A percentile compares a stretch with the other conserved stretches of the same genome.
Conservation (phyloP, 2,888 invertebrate genomes). For the Watsonalla binaria region DNA sequence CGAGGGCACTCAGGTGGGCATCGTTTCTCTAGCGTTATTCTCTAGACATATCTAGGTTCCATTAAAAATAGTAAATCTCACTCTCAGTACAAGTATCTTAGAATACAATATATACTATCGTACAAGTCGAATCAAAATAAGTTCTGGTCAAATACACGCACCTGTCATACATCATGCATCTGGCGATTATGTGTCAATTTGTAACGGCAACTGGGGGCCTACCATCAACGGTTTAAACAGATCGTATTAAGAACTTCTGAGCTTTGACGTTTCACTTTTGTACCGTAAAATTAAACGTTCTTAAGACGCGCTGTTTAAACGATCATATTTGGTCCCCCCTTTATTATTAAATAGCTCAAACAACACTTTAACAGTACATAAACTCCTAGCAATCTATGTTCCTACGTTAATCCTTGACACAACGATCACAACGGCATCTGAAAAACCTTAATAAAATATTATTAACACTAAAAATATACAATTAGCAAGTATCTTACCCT, state of each 20-base stretch:
- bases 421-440: slow-evolving; percentile 31
- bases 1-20: not conserved
- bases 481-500: slow-evolving; percentile 52
- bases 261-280: too few species aligned
- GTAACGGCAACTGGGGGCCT: not conserved
- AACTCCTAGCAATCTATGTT: too few species aligned
- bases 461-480: slow-evolving; percentile 51
- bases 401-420: slow-evolving; percentile 18
- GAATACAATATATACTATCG: not conserved
- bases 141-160: slow-evolving; percentile 22
- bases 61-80: not conserved
- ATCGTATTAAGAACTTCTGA: too few species aligned
- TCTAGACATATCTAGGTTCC: not conserved
- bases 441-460: slow-evolving; percentile 38
- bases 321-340: too few species aligned
- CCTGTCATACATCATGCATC: slow-evolving; percentile 43
- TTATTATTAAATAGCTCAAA: too few species aligned
- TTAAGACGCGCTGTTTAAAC: too few species aligned
- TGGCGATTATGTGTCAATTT: slow-evolving; percentile 27
- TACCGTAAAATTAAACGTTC: too few species aligned
- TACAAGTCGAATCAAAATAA: slow-evolving; percentile 28
- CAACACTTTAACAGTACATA: too few species aligned
- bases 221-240: too few species aligned
- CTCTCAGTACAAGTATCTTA: not conserved
- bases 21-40: not conserved